Percentiles rank a stretch among this genome's conserved stretches.
Conservation (phyloP, 2,113 vertebrate genomes). For the Phalacrocorax pelagicus region DNA sequence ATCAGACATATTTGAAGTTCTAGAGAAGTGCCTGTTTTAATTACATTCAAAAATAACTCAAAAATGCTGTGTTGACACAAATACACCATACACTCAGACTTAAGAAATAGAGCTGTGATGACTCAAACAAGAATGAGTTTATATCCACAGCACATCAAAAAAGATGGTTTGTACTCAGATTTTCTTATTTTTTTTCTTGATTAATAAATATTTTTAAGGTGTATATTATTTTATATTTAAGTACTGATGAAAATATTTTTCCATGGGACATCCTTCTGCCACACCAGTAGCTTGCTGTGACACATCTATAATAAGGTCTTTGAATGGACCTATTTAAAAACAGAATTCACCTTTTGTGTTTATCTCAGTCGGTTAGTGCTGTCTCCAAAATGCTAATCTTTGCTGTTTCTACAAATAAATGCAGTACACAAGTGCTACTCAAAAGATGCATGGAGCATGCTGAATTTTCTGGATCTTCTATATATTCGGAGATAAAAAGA, state of each 20-base stretch:
- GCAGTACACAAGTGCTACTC: neutral
- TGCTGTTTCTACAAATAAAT: neutral
- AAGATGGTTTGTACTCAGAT: neutral
- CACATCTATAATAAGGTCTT: neutral
- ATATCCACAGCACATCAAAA: neutral
- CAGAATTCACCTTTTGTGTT: neutral
- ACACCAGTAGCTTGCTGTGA: neutral
- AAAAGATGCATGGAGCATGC: neutral
- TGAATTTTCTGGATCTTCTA: neutral
- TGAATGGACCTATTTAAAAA: neutral
- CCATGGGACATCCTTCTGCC: neutral
- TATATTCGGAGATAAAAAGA: neutral
- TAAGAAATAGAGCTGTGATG: neutral
- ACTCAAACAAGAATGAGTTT: neutral
- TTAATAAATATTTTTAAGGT: neutral
- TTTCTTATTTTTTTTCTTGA: neutral
- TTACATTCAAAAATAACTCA: neutral
- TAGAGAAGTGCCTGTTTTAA: neutral
- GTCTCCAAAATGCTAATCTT: neutral
- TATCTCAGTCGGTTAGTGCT: neutral
- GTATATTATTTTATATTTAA: neutral
- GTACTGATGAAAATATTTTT: neutral
- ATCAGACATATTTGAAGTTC: neutral
- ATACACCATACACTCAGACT: neutral
- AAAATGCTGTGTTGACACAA: neutral